A percentile compares a stretch with the other conserved stretches of the same genome.
These are phyloP conservation scores for Perca flavescens DNA, from an alignment of 2,113 vertebrate genomes.

Conservation along the genomic window DNA sequence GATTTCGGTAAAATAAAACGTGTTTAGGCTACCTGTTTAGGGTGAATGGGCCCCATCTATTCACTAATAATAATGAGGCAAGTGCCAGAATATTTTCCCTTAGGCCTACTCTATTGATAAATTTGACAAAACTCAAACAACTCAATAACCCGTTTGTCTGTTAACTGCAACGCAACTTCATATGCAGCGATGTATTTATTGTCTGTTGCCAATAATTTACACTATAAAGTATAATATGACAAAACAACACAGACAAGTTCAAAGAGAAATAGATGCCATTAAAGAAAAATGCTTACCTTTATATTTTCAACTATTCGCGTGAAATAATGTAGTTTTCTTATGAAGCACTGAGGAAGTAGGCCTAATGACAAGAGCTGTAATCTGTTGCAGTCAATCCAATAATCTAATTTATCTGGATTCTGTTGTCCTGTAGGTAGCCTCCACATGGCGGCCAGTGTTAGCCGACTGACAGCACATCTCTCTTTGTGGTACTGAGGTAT, in stretches of 20 bases:
- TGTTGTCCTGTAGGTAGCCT: conserved; percentile 47
- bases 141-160: neutral
- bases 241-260: neutral
- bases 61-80: neutral
- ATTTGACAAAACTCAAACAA: neutral
- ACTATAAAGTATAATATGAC: neutral
- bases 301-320: conserved; percentile 26
- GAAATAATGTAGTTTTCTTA: conserved; percentile 56
- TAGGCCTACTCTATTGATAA: neutral
- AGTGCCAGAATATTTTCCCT: conserved; percentile 15
- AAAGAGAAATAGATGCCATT: neutral
- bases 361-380: conserved; percentile 63
- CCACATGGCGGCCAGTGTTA: conserved; percentile 39
- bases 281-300: conserved; percentile 70
- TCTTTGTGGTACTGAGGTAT: neutral
- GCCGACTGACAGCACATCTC: conserved; percentile 5
- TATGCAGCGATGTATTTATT: neutral
- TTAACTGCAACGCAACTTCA: neutral
- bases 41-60: neutral
- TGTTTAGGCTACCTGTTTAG: neutral
- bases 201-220: neutral
- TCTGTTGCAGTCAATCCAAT: conserved; percentile 85
- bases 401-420: conserved; percentile 81
- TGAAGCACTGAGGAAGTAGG: conserved; percentile 55
- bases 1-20: neutral